Base-by-base conservation (phyloP, 2,888 invertebrate species). In the Lamellibrachia satsuma region DNA sequence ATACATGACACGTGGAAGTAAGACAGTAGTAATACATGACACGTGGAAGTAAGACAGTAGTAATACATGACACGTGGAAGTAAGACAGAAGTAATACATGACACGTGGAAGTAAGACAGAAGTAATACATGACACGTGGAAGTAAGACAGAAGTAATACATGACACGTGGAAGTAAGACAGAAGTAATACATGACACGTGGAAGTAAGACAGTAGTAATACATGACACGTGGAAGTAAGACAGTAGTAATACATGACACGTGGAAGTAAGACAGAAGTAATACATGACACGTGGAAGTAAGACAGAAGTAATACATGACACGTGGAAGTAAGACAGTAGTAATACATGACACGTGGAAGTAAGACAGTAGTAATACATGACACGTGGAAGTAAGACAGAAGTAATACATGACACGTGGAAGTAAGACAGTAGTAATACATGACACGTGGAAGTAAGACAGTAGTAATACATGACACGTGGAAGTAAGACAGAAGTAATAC, bases 1-100 rank as follows among this genome's bases (percentile, higher is more conserved):
- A 8, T n/a, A n/a, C n/a, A n/a, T n/a, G n/a, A n/a, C n/a, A n/a
- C n/a, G 97, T 98, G 95, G 98, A 99, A 96, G 96, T 75, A 75
- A 75, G 75, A 11, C 3, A 6, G 22, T 75, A 75, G 75, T 11
- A 57, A 8, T n/a, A n/a, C n/a, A n/a, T n/a, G n/a, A n/a, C n/a
- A n/a, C n/a, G 97, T 98, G 95, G 98, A 99, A 96, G 96, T 75
- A 75, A 75, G 75, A 11, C 3, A 6, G 22, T 75, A 75, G 75
- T 11, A 57, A 8, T n/a, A n/a, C n/a, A n/a, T n/a, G n/a, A n/a
- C n/a, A n/a, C n/a, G 97, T 98, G 95, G 98, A 99, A 96, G 96
- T 75, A 75, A 75, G 75, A 11, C 3, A 6, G 22, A 22, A 75
- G 75, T 11, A 57, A 8, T n/a, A n/a, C n/a, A n/a, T n/a, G n/a